Base-by-base conservation (phyloP, 2,797 vertebrate species). In the Ptychobarbus kaznakovi region DNA sequence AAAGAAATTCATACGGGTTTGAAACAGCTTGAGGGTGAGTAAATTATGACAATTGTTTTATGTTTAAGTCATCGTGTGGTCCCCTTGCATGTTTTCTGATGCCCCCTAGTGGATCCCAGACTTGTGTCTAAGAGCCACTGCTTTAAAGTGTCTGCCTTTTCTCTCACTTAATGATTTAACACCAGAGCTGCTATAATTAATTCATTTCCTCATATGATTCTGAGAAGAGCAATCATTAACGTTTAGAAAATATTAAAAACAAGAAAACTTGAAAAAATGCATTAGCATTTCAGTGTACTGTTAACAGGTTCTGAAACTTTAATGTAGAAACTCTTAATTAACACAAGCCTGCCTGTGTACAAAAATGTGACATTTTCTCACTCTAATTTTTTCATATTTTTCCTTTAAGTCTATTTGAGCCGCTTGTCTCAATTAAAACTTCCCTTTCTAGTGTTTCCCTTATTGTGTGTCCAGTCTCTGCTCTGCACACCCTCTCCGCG, bases 341-440 rank as follows among this genome's bases (percentile, higher is more conserved):
- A 42, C 46, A 70, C 12, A 69, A 3, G 15, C 18, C 12, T 1
- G 20, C 56, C 25, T 22, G 11, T 28, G n/a, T 58, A 8, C 10
- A 72, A 28, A 80, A 81, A 70, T 28, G 1, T 56, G 22, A 28
- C 9, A 53, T 81, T 66, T 42, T 16, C 22, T 70, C n/a, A 20
- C 3, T 10, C 68, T 13, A 0, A 0, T 75, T 53, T 35, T 75
- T 53, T 7, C 10, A 22, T 53, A 0, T 11, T 53, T 53, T 51
- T 20, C 46, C 22, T 46, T 63, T 38, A 49, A 35, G 42, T 40
- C 32, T 77, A 8, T 56, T 49, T 70, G 20, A 79, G 20, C 49
- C 13, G 18, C 77, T 65, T 68, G 20, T 85, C 70, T 65, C 61
- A 63, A 80, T 85, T 73, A 80, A 73, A 44, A 16, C 35, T 78